phyloP scores from a whole-genome alignment of 1,140 invertebrate genomes.

The Eulimnadia texana region DNA sequence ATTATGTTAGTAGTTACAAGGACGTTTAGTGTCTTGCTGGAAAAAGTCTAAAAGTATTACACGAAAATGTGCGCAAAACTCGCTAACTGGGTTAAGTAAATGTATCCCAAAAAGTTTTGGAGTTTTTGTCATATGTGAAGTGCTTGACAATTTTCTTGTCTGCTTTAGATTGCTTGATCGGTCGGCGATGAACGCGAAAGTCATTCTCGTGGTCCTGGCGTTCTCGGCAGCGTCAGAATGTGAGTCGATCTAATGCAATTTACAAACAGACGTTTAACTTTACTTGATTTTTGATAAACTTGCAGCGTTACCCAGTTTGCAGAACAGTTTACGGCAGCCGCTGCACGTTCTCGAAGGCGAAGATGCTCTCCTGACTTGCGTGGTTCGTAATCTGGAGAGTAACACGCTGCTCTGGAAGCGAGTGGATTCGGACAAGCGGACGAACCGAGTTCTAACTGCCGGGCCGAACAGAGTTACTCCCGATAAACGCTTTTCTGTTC shows the following conservation, averaged over 20 bases:
- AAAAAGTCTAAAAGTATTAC: too few species aligned
- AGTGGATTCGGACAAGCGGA: slow-evolving; percentile 37
- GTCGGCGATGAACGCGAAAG: not conserved
- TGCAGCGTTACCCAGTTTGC: slow-evolving; percentile 18
- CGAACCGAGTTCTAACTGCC: slow-evolving; percentile 46
- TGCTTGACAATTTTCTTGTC: too few species aligned
- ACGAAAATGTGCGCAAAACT: too few species aligned
- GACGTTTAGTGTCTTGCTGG: too few species aligned
- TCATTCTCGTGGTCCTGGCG: not conserved
- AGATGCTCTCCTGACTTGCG: slow-evolving; percentile 56
- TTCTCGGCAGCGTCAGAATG: not conserved
- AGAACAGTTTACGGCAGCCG: slow-evolving; percentile 23
- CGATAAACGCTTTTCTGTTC: slow-evolving; percentile 48
- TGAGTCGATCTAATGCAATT: not conserved
- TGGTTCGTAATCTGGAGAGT: slow-evolving; percentile 47
- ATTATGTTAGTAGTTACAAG: too few species aligned
- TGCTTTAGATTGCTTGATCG: too few species aligned
- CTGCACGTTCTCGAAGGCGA: slow-evolving; percentile 45
- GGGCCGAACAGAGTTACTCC: slow-evolving; percentile 51
- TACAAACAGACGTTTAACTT: not conserved
- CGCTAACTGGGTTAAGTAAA: too few species aligned
- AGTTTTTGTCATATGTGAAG: too few species aligned
- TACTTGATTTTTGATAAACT: not conserved
- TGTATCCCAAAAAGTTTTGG: too few species aligned
- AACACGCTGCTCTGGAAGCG: slow-evolving; percentile 55